A percentile compares a stretch with the other conserved stretches of the same genome.
phyloP scores from a whole-genome alignment of 2,113 vertebrate species.

The Uropsilus gracilis region DNA sequence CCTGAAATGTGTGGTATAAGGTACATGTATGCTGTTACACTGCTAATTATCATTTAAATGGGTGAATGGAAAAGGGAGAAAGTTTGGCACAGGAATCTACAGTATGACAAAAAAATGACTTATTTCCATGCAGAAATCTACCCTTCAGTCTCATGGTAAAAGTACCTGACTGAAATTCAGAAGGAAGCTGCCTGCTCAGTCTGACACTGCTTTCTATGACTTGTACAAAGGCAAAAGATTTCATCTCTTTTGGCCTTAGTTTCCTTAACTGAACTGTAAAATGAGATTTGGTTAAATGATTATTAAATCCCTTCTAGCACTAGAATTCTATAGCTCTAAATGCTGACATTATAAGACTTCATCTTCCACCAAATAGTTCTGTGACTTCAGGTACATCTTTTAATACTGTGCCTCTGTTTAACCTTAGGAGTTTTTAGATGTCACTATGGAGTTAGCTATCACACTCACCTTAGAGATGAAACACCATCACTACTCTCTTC shows the following conservation, averaged over 20 bases:
- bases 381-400: not conserved
- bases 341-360: not conserved
- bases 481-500: not conserved
- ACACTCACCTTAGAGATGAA: not conserved
- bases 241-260: slow-evolving; percentile 45
- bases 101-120: not conserved
- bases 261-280: slow-evolving; percentile 60
- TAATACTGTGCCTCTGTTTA: not conserved
- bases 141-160: not conserved
- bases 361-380: not conserved
- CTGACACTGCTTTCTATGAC: not conserved
- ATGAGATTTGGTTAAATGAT: slow-evolving; percentile 37
- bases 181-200: not conserved
- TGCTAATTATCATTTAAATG: not conserved
- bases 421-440: not conserved
- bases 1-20: not conserved
- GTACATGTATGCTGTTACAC: not conserved
- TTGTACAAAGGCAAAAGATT: slow-evolving; percentile 9
- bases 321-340: slow-evolving; percentile 4
- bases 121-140: not conserved
- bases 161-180: not conserved
- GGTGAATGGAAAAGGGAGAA: not conserved
- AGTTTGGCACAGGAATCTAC: not conserved
- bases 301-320: slow-evolving; percentile 21
- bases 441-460: not conserved